These are phyloP conservation scores for Microtus richardsoni DNA, from an alignment of 2,113 vertebrate genomes.

Conservation along the genomic window DNA sequence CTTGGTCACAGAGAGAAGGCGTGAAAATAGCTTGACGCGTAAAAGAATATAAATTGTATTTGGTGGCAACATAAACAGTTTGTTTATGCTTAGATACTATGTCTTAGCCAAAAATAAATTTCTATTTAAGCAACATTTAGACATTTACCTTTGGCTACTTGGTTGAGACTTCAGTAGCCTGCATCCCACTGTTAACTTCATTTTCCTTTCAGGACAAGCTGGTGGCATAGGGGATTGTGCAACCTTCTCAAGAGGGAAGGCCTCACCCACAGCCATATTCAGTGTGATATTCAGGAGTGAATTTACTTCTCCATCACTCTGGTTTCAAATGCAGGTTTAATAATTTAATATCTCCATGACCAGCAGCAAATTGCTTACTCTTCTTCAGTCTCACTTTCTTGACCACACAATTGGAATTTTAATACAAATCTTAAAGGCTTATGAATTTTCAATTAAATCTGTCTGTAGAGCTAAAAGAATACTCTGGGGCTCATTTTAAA, in stretches of 20 bases:
- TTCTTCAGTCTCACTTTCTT: conserved; percentile 12
- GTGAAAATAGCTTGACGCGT: background rate
- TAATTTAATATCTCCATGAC: background rate
- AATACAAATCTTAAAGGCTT: background rate
- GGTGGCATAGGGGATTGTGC: fast-evolving
- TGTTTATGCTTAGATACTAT: background rate
- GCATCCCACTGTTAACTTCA: background rate
- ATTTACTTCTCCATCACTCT: background rate
- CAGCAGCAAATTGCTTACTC: background rate
- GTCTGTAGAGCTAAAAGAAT: background rate
- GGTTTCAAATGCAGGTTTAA: background rate
- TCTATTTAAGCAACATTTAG: background rate
- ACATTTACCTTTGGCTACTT: background rate
- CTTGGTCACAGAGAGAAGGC: background rate
- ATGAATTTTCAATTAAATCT: conserved; percentile 10
- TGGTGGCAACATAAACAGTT: background rate
- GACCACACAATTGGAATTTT: background rate
- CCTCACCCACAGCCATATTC: background rate
- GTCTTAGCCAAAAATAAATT: background rate
- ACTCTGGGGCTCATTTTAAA: background rate
- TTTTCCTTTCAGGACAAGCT: background rate
- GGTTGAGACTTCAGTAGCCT: background rate
- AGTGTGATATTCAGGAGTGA: background rate
- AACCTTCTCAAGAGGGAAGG: background rate
- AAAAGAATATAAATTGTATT: too few relatives aligned